phyloP scores from a whole-genome alignment of 2,888 invertebrate species.

The Dascillus cervinus region DNA sequence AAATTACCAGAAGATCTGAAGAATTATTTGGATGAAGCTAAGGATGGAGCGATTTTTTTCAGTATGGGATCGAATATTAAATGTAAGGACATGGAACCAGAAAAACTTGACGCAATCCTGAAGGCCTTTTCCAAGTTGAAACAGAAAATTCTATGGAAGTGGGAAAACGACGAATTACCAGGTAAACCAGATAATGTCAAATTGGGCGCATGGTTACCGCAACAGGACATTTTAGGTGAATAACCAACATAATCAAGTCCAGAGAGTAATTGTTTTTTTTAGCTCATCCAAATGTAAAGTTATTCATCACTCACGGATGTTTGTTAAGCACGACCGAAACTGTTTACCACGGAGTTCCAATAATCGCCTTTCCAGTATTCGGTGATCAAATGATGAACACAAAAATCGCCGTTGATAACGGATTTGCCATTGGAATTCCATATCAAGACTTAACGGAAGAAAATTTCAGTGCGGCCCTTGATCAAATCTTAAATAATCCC shows the following conservation, averaged over 20 bases:
- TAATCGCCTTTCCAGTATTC: slow-evolving; percentile 9
- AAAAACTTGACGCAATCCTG: slow-evolving; percentile 47
- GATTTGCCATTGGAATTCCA: slow-evolving; percentile 38
- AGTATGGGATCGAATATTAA: slow-evolving; percentile 54
- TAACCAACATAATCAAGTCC: no score
- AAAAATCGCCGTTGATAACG: slow-evolving; percentile 37
- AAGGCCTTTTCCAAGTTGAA: slow-evolving; percentile 52
- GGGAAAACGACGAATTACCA: slow-evolving; percentile 48
- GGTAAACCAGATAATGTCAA: slow-evolving; percentile 14
- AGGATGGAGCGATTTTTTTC: slow-evolving; percentile 49
- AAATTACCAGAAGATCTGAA: slow-evolving; percentile 41
- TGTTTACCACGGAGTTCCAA: slow-evolving; percentile 10
- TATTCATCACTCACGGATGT: slow-evolving; percentile 12
- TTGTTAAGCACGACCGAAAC: slow-evolving; percentile 9
- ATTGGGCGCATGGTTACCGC: slow-evolving; percentile 28
- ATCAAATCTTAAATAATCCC: slow-evolving; percentile 27
- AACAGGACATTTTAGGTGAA: slow-evolving; percentile 29
- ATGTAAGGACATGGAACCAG: slow-evolving; percentile 46
- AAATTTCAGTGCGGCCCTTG: slow-evolving; percentile 25
- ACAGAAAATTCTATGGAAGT: slow-evolving; percentile 62
- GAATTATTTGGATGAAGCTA: slow-evolving; percentile 45
- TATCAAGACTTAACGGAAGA: slow-evolving; percentile 32
- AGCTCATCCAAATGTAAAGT: slow-evolving; percentile 13
- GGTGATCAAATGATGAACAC: slow-evolving; percentile 35
- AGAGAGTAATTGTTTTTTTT: no score